Evolutionary conservation across 2,797 vertebrate genomes (phyloP), one percentile per base, ranked within the genome.

Genomic region (Ceryle rudis): DNA sequence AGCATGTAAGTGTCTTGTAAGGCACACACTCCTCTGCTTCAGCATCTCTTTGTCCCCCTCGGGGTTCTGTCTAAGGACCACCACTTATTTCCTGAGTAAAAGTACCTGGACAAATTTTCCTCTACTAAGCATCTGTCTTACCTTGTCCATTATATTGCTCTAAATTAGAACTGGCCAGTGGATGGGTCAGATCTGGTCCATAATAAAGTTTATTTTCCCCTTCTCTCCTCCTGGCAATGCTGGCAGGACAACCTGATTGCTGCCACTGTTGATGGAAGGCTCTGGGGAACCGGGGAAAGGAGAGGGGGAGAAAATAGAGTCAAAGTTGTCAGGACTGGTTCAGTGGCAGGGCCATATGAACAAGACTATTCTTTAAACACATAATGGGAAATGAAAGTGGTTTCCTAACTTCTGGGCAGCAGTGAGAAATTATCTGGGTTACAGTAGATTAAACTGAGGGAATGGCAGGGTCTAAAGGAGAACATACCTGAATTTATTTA

Each of bases 21-120:
- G 65, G 46, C 22, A 2, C 20, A 39, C 1, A 0, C 20, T 58
- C 21, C 19, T 82, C 5, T 22, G 3, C 41, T 58, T 60, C 55
- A 28, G 14, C 6, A 21, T 49, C 33, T 61, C 54, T 33, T 70
- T 29, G 26, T 37, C 41, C 41, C 0, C 0, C 25, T 31, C 47
- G 9, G 23, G 20, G 2, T 17, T 58, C 37, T 21, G 10, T 16
- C 35, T 33, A 23, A 89, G 65, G 55, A 54, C 8, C 29, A 5
- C 13, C 4, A 2, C 15, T 80, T n/a, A 51, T 62, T 9, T 23
- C 42, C 44, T 19, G 42, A 41, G 28, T 41, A 54, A 46, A 64
- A 60, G 65, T 2, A 28, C 49, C 5, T 47, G 64, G 55, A 54
- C 14, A 51, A 1, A 21, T 73, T 29, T 72, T 33, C 21, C 25